A percentile compares a stretch with the other conserved stretches of the same genome.
Conservation (phyloP, 2,888 invertebrate species). For the Coenonympha glycerion region DNA sequence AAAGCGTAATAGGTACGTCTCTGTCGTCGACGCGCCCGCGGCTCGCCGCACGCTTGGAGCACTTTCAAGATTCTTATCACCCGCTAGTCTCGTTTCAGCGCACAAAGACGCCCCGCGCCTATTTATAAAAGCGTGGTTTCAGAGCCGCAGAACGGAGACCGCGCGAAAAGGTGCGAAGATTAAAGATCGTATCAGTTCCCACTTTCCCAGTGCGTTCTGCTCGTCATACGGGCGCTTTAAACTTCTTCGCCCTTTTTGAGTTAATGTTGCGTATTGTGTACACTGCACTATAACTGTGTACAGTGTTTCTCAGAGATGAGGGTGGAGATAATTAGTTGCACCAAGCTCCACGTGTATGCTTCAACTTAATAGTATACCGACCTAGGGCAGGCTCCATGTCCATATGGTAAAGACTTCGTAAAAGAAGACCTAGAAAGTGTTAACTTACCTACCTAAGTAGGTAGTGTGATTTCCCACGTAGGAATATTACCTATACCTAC, state of each 20-base stretch:
- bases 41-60: slow-evolving; percentile 50
- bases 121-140: slow-evolving; percentile 58
- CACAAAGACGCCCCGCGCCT: slow-evolving; percentile 62
- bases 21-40: slow-evolving; percentile 43
- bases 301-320: slow-evolving; percentile 32
- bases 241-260: slow-evolving; percentile 33
- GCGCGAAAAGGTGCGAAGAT: slow-evolving; percentile 73
- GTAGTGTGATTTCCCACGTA: no score
- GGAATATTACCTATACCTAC: no score
- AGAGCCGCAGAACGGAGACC: slow-evolving; percentile 42
- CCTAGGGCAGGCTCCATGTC: no score
- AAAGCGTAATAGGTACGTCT: slow-evolving; percentile 59
- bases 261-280: slow-evolving; percentile 44
- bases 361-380: no score
- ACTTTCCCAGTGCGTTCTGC: slow-evolving; percentile 63
- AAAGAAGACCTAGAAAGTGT: no score
- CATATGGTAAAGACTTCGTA: no score
- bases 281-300: no score
- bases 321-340: slow-evolving; percentile 23
- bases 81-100: slow-evolving; percentile 64
- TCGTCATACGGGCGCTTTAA: slow-evolving; percentile 47
- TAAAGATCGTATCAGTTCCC: slow-evolving; percentile 67
- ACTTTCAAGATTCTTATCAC: slow-evolving; percentile 66
- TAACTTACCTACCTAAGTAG: no score
- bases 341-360: no score